Conservation (phyloP, 1,140 invertebrate genomes). For the Polypedilum pembai region DNA sequence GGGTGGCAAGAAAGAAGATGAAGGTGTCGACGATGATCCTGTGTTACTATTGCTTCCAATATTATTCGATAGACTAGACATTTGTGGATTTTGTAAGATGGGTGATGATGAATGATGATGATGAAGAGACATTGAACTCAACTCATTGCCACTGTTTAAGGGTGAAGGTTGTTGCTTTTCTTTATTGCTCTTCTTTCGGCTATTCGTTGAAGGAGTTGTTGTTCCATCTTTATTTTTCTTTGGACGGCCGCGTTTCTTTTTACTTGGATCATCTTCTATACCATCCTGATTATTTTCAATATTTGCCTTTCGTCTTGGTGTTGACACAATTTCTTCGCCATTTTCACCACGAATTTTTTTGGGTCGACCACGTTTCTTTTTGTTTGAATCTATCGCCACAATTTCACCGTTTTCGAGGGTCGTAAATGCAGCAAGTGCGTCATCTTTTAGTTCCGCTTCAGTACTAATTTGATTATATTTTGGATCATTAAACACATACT, state of each 20-base stretch:
- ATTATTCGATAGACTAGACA: conserved; percentile 18
- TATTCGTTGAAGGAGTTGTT: conserved; percentile 43
- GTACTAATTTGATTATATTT: conserved; percentile 54
- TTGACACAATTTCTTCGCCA: conserved; percentile 45
- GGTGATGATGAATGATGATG: background rate
- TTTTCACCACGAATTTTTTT: conserved; percentile 75
- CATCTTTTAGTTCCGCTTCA: conserved; percentile 47
- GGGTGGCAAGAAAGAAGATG: background rate
- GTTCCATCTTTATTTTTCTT: conserved; percentile 65
- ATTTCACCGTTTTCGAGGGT: background rate
- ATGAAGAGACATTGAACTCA: background rate
- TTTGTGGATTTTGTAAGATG: background rate
- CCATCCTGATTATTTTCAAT: background rate
- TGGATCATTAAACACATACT: conserved; percentile 82
- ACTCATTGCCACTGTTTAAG: background rate
- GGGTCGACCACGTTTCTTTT: conserved; percentile 79
- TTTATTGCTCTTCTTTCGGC: conserved; percentile 40
- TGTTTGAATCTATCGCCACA: conserved; percentile 55
- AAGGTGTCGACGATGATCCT: background rate
- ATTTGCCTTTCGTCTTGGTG: conserved; percentile 29
- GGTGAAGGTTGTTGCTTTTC: conserved; percentile 36
- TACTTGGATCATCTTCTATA: conserved; percentile 41
- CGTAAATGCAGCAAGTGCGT: conserved; percentile 33
- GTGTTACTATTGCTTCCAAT: conserved; percentile 7
- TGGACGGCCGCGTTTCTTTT: conserved; percentile 75